phyloP scores from a whole-genome alignment of 1,140 invertebrate genomes.

The Babylonia areolata region DNA sequence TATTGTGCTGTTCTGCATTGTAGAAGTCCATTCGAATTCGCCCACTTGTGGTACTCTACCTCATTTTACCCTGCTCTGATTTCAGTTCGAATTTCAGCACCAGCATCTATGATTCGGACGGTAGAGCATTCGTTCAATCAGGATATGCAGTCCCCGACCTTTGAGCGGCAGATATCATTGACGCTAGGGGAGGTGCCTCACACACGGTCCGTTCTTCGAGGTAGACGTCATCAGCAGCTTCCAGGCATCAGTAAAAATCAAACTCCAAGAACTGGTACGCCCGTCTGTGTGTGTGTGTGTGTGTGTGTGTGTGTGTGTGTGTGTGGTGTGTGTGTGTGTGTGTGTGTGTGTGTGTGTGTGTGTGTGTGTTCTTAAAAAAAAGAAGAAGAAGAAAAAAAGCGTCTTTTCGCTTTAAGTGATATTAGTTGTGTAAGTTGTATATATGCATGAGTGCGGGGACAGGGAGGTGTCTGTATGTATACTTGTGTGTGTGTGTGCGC shows the following conservation, averaged over 20 bases:
- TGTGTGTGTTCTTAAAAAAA: background rate
- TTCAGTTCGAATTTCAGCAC: constrained; percentile 24
- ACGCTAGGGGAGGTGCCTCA: background rate
- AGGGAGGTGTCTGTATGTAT: too few relatives aligned
- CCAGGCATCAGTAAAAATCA: constrained; percentile 1
- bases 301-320: constrained; percentile 16
- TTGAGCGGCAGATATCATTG: constrained; percentile 15
- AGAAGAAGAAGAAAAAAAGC: too few relatives aligned
- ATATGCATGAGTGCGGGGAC: too few relatives aligned
- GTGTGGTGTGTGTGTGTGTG: constrained; percentile 17
- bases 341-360: constrained; percentile 19
- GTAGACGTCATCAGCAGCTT: background rate
- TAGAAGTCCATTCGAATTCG: too few relatives aligned
- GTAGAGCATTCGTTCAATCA: background rate
- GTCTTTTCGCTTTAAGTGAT: too few relatives aligned
- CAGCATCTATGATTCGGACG: background rate
- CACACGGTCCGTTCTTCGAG: background rate
- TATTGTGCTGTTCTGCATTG: too few relatives aligned
- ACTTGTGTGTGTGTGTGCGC: too few relatives aligned
- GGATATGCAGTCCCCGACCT: background rate
- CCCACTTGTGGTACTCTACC: too few relatives aligned
- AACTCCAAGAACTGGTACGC: background rate
- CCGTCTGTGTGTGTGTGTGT: constrained; percentile 4
- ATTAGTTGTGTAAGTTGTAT: too few relatives aligned
- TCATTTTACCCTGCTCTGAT: too few relatives aligned